Percentiles rank a stretch among this genome's conserved stretches.
These are phyloP conservation scores for Elegia similella DNA, from an alignment of 2,888 invertebrate genomes.

Conservation along the genomic window DNA sequence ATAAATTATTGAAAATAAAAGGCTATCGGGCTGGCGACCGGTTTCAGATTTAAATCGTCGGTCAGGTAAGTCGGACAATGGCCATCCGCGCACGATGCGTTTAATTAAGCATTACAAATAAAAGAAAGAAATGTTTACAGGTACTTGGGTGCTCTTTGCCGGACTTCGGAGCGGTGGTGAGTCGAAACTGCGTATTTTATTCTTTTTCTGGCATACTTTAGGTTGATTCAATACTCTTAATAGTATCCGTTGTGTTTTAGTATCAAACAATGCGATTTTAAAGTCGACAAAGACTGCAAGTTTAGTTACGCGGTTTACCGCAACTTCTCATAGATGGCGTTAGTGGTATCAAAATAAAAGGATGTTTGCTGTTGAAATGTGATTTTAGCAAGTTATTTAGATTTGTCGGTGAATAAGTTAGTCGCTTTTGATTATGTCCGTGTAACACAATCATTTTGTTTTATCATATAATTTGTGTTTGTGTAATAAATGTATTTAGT, in stretches of 20 bases:
- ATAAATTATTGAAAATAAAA: constrained; percentile 67
- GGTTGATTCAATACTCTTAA: constrained; percentile 9
- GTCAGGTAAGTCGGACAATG: constrained; percentile 74
- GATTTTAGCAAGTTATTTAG: not conserved
- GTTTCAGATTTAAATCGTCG: constrained; percentile 66
- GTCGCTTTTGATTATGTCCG: not conserved
- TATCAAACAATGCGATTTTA: constrained; percentile 14
- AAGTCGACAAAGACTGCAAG: constrained; percentile 7
- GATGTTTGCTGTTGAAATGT: not conserved
- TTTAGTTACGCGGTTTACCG: constrained; percentile 24
- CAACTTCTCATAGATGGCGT: constrained; percentile 53
- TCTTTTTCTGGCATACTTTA: constrained; percentile 6
- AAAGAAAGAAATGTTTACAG: constrained; percentile 43
- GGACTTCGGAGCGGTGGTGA: constrained; percentile 21
- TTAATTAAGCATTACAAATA: constrained; percentile 73
- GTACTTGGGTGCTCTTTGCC: constrained; percentile 25
- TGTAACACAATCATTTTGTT: too few relatives aligned
- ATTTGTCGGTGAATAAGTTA: not conserved
- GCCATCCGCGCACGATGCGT: constrained; percentile 67
- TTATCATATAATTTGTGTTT: too few relatives aligned
- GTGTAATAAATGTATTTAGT: too few relatives aligned
- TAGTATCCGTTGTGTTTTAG: constrained; percentile 11
- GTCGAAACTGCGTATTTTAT: constrained; percentile 15
- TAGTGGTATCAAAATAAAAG: constrained; percentile 34
- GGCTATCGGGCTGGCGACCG: constrained; percentile 61